Evolutionary conservation across 2,888 invertebrate genomes (phyloP), one percentile per base, ranked within the genome.

Genomic region (Plagodis dolabraria): DNA sequence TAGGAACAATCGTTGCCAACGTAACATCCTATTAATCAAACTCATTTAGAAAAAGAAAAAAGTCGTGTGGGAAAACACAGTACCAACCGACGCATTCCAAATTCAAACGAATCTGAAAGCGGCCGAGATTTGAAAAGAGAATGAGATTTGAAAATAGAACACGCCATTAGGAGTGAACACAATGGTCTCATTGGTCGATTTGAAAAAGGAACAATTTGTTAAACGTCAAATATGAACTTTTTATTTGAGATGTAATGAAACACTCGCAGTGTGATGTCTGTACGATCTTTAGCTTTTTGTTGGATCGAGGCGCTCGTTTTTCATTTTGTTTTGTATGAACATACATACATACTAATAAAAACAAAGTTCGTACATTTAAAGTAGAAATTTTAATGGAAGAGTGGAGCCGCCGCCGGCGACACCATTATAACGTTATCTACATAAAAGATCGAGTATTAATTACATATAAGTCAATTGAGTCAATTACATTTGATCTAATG

Each of bases 181-280:
- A 92, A 92, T 91, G 79, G 91, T 89, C 89, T 89, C 92, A 92
- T 92, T 92, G 92, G 92, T 90, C 85, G 91, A 92, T 92, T 91
- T 92, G 86, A 92, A 92, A 92, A 92, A 91, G 91, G 91, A 92
- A 92, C 92, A 91, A 92, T 92, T 92, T 92, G 92, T 92, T 92
- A 92, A 90, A 92, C 92, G 92, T 92, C 92, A 92, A 91, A 92
- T 91, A 90, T 91, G 89, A 91, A 88, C 84, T 90, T 92, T 86
- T 91, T 72, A 69, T 90, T 89, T 87, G 81, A 83, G 85, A 82
- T 87, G 89, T 89, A 90, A 90, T 89, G 90, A 87, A 89, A 88
- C 84, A 82, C 74, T 72, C 71, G 65, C 63, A 65, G 88, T 88
- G 80, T 87, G 89, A 86, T 87, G 87, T 84, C 88, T 90, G 86